These are phyloP conservation scores for Pterocles orientalis DNA, from an alignment of 2,113 vertebrate species.

Conservation along the genomic window DNA sequence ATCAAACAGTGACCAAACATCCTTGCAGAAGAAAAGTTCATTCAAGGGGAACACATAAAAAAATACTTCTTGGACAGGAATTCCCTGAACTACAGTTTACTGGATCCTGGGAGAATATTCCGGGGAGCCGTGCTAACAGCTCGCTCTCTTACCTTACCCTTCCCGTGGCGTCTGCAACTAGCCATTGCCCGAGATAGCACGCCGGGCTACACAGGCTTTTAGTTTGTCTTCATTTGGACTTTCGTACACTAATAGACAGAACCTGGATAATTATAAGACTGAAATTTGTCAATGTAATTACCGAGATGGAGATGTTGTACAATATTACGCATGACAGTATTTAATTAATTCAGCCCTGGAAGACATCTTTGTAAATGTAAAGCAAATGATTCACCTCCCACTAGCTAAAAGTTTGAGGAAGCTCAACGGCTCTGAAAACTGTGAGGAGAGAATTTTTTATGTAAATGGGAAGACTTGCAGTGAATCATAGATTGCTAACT, in stretches of 20 bases:
- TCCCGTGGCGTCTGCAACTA: not conserved
- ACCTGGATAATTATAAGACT: not conserved
- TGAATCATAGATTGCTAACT: not conserved
- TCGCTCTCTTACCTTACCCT: not conserved
- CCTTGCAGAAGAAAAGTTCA: not conserved
- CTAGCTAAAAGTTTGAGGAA: not conserved
- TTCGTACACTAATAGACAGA: not conserved
- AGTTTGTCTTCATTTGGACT: not conserved
- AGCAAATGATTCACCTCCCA: not conserved
- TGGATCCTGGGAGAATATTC: not conserved
- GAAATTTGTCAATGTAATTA: not conserved
- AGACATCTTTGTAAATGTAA: not conserved
- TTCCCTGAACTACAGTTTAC: not conserved
- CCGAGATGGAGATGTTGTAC: not conserved
- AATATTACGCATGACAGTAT: not conserved
- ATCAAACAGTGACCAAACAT: not conserved
- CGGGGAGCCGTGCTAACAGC: not conserved
- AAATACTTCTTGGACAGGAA: not conserved
- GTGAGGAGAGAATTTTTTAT: not conserved
- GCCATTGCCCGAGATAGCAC: not conserved
- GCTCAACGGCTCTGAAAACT: not conserved
- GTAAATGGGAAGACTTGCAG: not conserved
- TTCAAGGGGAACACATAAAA: not conserved
- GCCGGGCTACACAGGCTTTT: fast-evolving
- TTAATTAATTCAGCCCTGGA: not conserved